phyloP scores from a whole-genome alignment of 2,888 invertebrate genomes.

The Agonopterix heracliana region DNA sequence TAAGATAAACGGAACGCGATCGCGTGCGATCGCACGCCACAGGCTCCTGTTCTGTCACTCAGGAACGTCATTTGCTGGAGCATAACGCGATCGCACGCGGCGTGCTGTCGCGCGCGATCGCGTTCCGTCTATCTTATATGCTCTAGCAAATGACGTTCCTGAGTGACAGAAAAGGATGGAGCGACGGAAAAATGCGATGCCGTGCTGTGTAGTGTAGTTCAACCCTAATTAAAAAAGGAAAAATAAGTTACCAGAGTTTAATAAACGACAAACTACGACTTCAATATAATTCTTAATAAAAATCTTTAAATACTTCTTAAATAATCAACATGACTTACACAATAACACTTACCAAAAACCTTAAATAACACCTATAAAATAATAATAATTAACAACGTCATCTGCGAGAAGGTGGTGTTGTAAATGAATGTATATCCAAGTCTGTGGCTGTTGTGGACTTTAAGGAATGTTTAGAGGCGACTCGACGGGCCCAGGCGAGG shows the following conservation, averaged over 20 bases:
- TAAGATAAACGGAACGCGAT: too few species aligned
- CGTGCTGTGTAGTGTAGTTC: too few species aligned
- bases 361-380: constrained; percentile 34
- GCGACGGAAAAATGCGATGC: too few species aligned
- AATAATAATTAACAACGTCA: constrained; percentile 26
- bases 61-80: too few species aligned
- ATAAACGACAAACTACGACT: background rate
- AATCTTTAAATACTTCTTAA: constrained; percentile 47
- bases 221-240: too few species aligned
- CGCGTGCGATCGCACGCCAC: too few species aligned
- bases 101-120: too few species aligned
- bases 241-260: background rate
- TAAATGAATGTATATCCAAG: constrained; percentile 28
- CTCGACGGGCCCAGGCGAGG: constrained; percentile 50
- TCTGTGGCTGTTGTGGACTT: background rate
- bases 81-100: too few species aligned
- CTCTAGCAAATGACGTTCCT: too few species aligned
- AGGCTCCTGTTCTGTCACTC: too few species aligned
- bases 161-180: too few species aligned
- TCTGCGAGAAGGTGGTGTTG: constrained; percentile 36
- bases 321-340: constrained; percentile 42
- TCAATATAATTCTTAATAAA: constrained; percentile 33
- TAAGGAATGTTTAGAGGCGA: constrained; percentile 32
- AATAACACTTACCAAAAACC: constrained; percentile 31
- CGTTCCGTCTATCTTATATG: too few species aligned